Evolutionary conservation across 2,113 vertebrate genomes (phyloP).

Genomic region (Pandion haliaetus): DNA sequence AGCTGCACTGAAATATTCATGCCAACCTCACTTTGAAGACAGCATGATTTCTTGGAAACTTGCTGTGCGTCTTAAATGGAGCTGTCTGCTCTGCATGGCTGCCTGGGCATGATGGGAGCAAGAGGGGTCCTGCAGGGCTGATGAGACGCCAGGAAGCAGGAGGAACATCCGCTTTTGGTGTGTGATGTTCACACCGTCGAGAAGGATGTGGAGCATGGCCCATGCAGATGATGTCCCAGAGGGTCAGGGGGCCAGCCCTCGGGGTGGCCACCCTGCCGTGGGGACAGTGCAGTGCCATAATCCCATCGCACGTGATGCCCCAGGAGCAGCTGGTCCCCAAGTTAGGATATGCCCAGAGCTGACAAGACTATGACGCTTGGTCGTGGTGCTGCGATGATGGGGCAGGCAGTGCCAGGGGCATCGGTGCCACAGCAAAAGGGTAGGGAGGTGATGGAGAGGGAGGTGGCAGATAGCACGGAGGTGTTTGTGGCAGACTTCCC

Average conservation of each 20-base stretch:
- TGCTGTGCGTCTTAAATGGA: neutral
- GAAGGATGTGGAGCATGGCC: neutral
- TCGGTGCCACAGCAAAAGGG: accelerated
- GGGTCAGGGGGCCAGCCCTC: neutral
- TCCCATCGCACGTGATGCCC: accelerated
- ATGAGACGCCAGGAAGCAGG: neutral
- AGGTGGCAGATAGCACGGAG: neutral
- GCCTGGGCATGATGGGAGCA: neutral
- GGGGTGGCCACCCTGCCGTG: accelerated
- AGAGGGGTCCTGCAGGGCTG: neutral
- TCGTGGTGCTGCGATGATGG: neutral
- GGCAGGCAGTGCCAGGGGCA: neutral
- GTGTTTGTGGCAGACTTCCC: neutral
- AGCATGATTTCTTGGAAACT: slow-evolving; percentile 39
- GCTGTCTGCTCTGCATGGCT: neutral
- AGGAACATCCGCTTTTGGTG: neutral
- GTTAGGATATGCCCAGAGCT: no score
- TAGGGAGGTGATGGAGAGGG: neutral
- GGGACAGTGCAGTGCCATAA: neutral
- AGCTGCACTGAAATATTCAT: slow-evolving; percentile 24
- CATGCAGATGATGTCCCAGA: neutral
- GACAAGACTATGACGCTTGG: neutral
- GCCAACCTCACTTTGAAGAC: neutral
- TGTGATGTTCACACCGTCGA: accelerated
- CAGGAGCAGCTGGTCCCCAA: accelerated